phyloP scores from a whole-genome alignment of 2,888 invertebrate species.

The Serrognathus titanus region DNA sequence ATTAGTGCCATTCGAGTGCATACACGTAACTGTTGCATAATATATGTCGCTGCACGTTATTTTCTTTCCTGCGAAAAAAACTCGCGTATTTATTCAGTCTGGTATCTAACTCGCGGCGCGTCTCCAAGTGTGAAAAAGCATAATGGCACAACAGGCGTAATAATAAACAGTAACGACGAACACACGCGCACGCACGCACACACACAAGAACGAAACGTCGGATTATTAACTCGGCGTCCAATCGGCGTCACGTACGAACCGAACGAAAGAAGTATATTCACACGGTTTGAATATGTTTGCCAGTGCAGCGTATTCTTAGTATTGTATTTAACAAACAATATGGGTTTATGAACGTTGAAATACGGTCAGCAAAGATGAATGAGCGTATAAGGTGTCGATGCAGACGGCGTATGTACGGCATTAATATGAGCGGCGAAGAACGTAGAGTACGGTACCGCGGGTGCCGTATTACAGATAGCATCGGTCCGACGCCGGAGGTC shows the following conservation, averaged over 20 bases:
- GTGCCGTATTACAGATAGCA: conserved; percentile 24
- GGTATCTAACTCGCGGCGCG: neutral
- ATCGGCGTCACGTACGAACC: neutral
- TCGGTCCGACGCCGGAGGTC: conserved; percentile 29
- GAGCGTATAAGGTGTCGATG: conserved; percentile 16
- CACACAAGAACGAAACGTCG: too few relatives aligned
- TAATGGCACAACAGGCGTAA: neutral
- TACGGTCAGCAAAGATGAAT: conserved; percentile 14
- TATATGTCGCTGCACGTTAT: neutral
- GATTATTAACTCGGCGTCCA: neutral
- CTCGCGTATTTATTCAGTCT: neutral
- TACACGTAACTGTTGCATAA: neutral
- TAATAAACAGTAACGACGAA: too few relatives aligned
- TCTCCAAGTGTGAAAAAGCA: conserved; percentile 4
- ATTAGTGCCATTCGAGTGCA: neutral
- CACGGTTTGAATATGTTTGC: neutral
- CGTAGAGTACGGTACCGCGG: conserved; percentile 25
- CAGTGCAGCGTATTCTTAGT: neutral
- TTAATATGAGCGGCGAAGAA: conserved; percentile 31
- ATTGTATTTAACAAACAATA: conserved; percentile 2
- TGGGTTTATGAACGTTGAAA: neutral
- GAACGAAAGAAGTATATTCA: conserved; percentile 1
- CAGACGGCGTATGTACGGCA: conserved; percentile 22
- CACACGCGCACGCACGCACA: too few relatives aligned
- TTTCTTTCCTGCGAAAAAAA: neutral